Evolutionary conservation across 2,888 invertebrate genomes (phyloP).

Genomic region (Leptopilina drosophilae): DNA sequence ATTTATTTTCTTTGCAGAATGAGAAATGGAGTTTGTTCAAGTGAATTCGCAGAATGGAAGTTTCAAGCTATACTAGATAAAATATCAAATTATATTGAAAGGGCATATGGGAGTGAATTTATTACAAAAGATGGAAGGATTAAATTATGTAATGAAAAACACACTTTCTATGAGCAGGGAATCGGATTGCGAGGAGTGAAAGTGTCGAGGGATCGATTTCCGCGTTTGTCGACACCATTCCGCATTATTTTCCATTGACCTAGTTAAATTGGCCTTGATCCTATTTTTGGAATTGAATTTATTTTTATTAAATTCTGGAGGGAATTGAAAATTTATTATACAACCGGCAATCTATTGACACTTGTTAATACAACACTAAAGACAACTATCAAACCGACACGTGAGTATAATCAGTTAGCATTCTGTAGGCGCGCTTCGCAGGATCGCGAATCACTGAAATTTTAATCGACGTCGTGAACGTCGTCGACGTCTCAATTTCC

Average conservation of each 20-base stretch:
- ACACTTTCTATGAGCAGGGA: conserved; percentile 18
- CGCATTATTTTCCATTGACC: conserved; percentile 28
- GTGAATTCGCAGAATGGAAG: too few species aligned
- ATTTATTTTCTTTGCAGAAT: too few species aligned
- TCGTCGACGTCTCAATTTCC: conserved; percentile 20
- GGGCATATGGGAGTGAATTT: neutral
- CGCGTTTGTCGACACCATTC: conserved; percentile 33
- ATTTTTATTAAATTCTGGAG: neutral
- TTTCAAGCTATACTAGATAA: too few species aligned
- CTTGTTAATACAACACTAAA: too few species aligned
- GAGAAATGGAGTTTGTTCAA: too few species aligned
- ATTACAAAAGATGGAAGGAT: neutral
- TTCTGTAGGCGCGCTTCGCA: conserved; percentile 31
- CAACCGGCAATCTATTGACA: too few species aligned
- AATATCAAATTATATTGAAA: too few species aligned
- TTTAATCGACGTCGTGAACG: neutral
- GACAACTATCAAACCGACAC: neutral
- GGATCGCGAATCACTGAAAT: neutral
- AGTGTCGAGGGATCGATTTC: conserved; percentile 33
- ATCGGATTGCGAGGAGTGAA: conserved; percentile 18
- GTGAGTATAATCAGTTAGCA: neutral
- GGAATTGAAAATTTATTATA: too few species aligned
- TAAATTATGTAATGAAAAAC: conserved; percentile 10
- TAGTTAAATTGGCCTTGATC: conserved; percentile 3
- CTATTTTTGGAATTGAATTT: conserved; percentile 5